Conservation (phyloP, 2,888 invertebrate species). For the Sepiola atlantica region DNA sequence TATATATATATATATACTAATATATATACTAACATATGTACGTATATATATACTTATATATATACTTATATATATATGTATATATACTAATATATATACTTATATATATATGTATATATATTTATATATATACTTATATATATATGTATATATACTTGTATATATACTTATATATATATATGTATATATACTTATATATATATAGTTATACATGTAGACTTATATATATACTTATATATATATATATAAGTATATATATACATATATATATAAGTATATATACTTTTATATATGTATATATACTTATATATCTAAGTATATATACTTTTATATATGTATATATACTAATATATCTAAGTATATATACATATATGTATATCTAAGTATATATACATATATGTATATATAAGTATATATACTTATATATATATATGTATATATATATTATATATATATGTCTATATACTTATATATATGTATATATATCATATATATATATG, state of each 20-base stretch:
- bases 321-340: too few species aligned
- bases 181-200: not conserved
- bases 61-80: not conserved
- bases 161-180: constrained; percentile 2
- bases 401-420: not conserved
- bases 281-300: too few species aligned
- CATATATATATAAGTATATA: too few species aligned
- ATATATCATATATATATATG: too few species aligned
- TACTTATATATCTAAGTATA: too few species aligned
- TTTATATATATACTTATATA: not conserved
- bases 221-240: not conserved
- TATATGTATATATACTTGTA: not conserved
- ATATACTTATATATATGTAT: too few species aligned
- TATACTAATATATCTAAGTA: not conserved
- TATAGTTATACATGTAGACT: too few species aligned
- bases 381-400: not conserved
- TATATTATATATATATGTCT: not conserved
- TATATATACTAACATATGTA: too few species aligned
- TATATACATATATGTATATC: not conserved
- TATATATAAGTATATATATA: not conserved
- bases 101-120: constrained; percentile 3
- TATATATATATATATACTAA: not conserved
- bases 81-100: not conserved
- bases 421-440: constrained; percentile 3
- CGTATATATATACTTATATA: not conserved